phyloP scores from a whole-genome alignment of 2,797 vertebrate species.

The Helicolenus hilgendorfi region DNA sequence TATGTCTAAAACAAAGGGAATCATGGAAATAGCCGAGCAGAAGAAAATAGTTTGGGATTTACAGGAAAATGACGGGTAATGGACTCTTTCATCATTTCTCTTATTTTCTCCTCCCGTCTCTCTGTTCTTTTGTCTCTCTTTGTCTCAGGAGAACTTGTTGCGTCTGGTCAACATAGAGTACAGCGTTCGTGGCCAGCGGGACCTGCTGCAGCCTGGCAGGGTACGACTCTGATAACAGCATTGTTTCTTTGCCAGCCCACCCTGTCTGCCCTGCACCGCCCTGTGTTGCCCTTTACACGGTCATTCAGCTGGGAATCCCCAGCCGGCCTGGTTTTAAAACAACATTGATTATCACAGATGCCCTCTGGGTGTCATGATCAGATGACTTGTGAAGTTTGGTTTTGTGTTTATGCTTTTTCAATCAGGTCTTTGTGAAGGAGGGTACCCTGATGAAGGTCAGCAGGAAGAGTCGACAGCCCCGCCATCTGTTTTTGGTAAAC shows the following conservation, averaged over 20 bases:
- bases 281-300: slow-evolving; percentile 68
- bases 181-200: slow-evolving; percentile 93
- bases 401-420: background rate
- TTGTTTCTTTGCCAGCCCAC: slow-evolving; percentile 77
- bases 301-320: slow-evolving; percentile 74
- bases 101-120: slow-evolving; percentile 11
- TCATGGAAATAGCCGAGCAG: background rate
- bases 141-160: slow-evolving; percentile 94
- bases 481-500: slow-evolving; percentile 98
- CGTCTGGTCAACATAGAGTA: slow-evolving; percentile 97
- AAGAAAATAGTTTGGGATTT: background rate
- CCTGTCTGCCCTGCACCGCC: slow-evolving; percentile 68
- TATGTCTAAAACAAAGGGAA: background rate
- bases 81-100: slow-evolving; percentile 14
- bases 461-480: slow-evolving; percentile 93
- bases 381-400: background rate
- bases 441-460: slow-evolving; percentile 95
- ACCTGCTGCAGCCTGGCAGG: slow-evolving; percentile 95
- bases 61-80: background rate
- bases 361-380: slow-evolving; percentile 20
- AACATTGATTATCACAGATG: slow-evolving; percentile 31
- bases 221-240: slow-evolving; percentile 89
- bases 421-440: slow-evolving; percentile 94
- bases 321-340: slow-evolving; percentile 21
- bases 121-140: slow-evolving; percentile 35